Base-by-base conservation (phyloP, 2,113 vertebrate genomes). In the Eurypyga helias region DNA sequence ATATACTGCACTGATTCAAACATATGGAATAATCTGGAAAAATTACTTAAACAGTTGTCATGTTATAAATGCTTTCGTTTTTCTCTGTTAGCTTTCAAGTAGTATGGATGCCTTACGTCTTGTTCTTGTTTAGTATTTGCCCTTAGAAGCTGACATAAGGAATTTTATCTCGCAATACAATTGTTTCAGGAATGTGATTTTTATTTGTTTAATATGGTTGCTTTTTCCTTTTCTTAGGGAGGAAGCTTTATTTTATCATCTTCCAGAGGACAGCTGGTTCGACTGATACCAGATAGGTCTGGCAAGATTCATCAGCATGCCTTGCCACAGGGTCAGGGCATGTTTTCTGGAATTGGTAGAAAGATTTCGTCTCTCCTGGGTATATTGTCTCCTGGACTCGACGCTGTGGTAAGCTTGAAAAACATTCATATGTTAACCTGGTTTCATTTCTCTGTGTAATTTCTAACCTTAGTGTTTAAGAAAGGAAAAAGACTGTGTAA, bases 321-420 rank as follows among this genome's bases (percentile, higher is more conserved):
- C 2, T 92, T 99, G 67, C 99, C 98, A 72, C 99, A 99, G 43
- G 99, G 99, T 4, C 99, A 99, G 83, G 99, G 99, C 7, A 79
- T 99, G 98, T 98, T 99, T 75, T 99, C 99, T 2, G 99, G 99
- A 67, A 99, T 99, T 52, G 99, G 99, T 7, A 98, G 99, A 52
- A 98, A 97, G 11, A 98, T 99, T 90, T 99, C 99, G 94, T 99
- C 99, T 95, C 98, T 99, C 49, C 98, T 99, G 19, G 99, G 99
- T 46, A 99, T 99, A 91, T 98, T 99, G 16, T 99, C 99, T n/a
- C 97, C 98, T 7, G 98, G 98, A 23, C 97, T 97, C 60, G 99
- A 99, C 73, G 98, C 98, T 89, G 85, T 95, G 9, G 99, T 99
- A 98, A 99, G 99, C 97, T 83, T 91, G n/a, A 65, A 82, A 93